Base-by-base conservation (phyloP, 1,140 invertebrate species). In the Oncopeltus fasciatus region DNA sequence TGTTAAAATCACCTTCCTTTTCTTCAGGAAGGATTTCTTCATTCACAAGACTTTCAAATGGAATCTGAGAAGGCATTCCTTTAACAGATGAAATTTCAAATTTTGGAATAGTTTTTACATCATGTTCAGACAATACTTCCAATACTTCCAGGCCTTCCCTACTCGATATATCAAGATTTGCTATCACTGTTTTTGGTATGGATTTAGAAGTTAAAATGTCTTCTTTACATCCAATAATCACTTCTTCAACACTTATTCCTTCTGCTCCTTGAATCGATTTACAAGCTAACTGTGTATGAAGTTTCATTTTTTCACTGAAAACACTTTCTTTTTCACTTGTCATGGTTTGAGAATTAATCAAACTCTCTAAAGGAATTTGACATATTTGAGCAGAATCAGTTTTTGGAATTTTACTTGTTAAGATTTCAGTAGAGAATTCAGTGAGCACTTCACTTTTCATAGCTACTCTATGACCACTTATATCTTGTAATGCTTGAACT, bases 1-100 rank as follows among this genome's bases (percentile, higher is more conserved):
- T 70, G 9, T 43, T 20, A 57, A 82, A 75, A 21, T 72, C 68
- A 12, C 69, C 73, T 74, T 83, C 81, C 57, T 72, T 76, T 71
- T 83, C 81, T 57, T 63, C 65, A 56, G 69, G 62, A 29, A 69
- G 60, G 21, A 64, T 62, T 67, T 70, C 65, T 60, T 68, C 66
- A 21, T 63, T 53, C 44, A 68, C 59, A 18, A 70, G 62, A 61
- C 68, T 68, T 63, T 70, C 69, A 64, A 69, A 67, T 28, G 69
- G 67, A 59, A 68, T 66, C 61, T 72, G 70, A 38, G 65, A 66
- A 62, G 64, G 26, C 57, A 58, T 66, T 43, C 69, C 69, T 47
- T 65, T 62, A 27, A 63, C 65, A 61, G 58, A 57, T 16, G 31
- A 61, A 33, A 64, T 63, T 59, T 65, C 65, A 61, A 68, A 60